Base-by-base conservation (phyloP, 1,140 invertebrate species). In the Helicorthomorpha holstii region DNA sequence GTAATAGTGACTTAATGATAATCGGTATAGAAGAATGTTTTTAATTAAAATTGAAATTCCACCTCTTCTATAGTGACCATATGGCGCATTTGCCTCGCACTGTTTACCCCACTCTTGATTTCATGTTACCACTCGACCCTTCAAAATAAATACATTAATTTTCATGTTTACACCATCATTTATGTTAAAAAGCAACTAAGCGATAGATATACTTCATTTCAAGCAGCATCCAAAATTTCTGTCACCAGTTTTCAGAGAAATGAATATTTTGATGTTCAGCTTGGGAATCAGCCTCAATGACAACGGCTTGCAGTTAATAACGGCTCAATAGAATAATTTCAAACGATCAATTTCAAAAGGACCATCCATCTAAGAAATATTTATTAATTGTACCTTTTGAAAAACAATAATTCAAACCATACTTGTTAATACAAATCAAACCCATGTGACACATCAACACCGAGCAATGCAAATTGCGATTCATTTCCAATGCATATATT, bases 1-100 rank as follows among this genome's bases (percentile, higher is more conserved):
- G n/a, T n/a, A n/a, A n/a, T n/a, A n/a, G n/a, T n/a, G n/a, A n/a
- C n/a, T 46, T 46, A 25, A 46, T 46, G 4, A 7, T 46, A 4
- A 7, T 46, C 25, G 44, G 7, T 46, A 46, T 7, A 21, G 44
- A 22, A 46, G 7, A 46, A 46, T 7, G 4, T 7, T 7, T 22
- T 7, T 4, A 7, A 19, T 46, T n/a, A 7, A 46, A 46, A 46
- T 10, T 22, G 19, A 46, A 25, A 25, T 46, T 46, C 21, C 81
- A 55, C 76, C 69, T 85, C 85, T 91, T 63, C 87, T 75, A 58
- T 86, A 92, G 69, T 91, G 88, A 46, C 85, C 88, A 70, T 85
- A 94, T 22, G 88, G 88, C 64, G 83, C 75, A 69, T 92, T 92
- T 19, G 78, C 80, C 72, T 92, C 85, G 66, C 88, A 91, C 56